These are phyloP conservation scores for Drosophila falleni DNA, from an alignment of 2,888 invertebrate species.

Conservation along the genomic window DNA sequence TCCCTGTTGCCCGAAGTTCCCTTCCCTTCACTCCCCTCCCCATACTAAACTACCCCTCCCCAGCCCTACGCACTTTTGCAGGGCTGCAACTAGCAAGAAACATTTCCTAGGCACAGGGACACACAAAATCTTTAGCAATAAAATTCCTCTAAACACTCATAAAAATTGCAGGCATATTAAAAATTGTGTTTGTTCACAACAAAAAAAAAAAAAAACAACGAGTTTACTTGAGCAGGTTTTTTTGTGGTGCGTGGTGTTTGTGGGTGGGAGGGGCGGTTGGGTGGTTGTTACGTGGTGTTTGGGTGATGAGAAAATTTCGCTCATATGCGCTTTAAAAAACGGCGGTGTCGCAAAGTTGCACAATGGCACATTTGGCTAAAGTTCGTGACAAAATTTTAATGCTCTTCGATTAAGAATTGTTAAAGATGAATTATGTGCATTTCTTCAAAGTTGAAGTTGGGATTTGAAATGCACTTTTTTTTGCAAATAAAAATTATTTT, in stretches of 20 bases:
- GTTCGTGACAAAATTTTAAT: neutral
- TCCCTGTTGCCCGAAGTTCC: neutral
- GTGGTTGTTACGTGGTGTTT: neutral
- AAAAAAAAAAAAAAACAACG: conserved; percentile 44
- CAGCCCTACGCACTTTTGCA: conserved; percentile 4
- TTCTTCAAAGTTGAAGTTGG: neutral
- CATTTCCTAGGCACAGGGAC: conserved; percentile 63
- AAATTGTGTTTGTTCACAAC: conserved; percentile 83
- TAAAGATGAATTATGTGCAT: too few species aligned
- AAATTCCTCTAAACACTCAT: conserved; percentile 85
- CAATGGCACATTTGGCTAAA: neutral
- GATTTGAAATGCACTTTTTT: too few species aligned
- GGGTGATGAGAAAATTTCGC: conserved; percentile 49
- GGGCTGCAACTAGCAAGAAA: conserved; percentile 45
- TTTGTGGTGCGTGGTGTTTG: conserved; percentile 11
- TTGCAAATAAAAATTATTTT: neutral
- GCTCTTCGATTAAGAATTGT: neutral
- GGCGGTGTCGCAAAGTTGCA: conserved; percentile 7
- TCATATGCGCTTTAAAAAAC: conserved; percentile 73
- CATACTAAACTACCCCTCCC: neutral
- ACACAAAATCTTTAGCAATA: conserved; percentile 84
- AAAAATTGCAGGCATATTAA: conserved; percentile 85
- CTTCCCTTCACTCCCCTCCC: neutral
- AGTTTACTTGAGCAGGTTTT: conserved; percentile 3
- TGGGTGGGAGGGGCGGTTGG: conserved; percentile 13